A percentile compares a stretch with the other conserved stretches of the same genome.
These are phyloP conservation scores for Sterna hirundo DNA, from an alignment of 2,113 vertebrate species.

Conservation along the genomic window DNA sequence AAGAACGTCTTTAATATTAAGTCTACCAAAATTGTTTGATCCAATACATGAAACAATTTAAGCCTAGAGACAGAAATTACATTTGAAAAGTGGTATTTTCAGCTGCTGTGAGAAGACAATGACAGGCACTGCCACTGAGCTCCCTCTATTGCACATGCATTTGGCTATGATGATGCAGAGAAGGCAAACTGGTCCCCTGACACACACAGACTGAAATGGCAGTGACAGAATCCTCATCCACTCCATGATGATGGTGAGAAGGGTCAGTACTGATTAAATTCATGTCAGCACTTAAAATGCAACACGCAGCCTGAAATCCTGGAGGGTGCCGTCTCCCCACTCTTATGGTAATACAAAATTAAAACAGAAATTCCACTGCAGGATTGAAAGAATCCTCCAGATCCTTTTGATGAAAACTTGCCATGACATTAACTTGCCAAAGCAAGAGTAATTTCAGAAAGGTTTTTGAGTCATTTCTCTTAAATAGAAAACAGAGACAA, in stretches of 20 bases:
- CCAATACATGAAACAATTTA: neutral
- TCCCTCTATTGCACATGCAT: neutral
- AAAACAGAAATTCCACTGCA: neutral
- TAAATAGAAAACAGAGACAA: slow-evolving; percentile 27
- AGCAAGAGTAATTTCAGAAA: slow-evolving; percentile 25
- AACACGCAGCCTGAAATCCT: neutral
- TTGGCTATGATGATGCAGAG: neutral
- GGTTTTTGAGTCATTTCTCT: neutral
- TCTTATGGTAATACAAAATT: neutral
- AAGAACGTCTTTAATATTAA: neutral
- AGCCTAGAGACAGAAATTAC: neutral
- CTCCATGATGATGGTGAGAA: neutral
- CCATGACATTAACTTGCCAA: slow-evolving; percentile 6
- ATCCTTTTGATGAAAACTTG: slow-evolving; percentile 11
- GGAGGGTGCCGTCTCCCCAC: neutral
- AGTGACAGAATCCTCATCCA: neutral
- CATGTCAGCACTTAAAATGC: neutral
- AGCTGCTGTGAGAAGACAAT: neutral
- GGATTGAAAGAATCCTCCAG: slow-evolving; percentile 17
- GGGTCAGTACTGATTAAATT: neutral
- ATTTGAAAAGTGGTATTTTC: neutral
- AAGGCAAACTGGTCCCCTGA: neutral
- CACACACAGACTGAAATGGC: neutral
- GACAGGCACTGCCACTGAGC: neutral
- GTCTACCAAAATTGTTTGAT: neutral